Percentiles rank a stretch among this genome's conserved stretches.
Conservation (phyloP, 2,113 vertebrate genomes). For the Cranoglanis bouderius region DNA sequence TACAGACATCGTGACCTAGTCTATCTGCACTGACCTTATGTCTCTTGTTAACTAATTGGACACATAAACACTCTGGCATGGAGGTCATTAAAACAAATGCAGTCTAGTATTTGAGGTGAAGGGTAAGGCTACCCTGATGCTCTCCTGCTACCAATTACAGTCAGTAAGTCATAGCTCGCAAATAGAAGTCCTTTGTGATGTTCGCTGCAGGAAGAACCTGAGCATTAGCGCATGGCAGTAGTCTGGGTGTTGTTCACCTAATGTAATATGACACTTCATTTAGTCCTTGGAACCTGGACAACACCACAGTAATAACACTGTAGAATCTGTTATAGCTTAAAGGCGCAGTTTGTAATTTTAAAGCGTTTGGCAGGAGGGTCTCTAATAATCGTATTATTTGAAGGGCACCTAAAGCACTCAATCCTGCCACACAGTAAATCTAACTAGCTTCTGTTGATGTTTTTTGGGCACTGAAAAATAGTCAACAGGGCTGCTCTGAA, state of each 20-base stretch:
- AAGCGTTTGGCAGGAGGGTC: background rate
- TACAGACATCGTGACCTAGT: background rate
- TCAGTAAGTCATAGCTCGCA: background rate
- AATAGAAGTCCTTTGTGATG: constrained; percentile 11
- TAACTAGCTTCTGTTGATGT: background rate
- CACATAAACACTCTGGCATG: constrained; percentile 13
- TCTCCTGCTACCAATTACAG: constrained; percentile 26
- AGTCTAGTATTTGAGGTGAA: constrained; percentile 3
- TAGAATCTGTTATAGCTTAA: background rate
- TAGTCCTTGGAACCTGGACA: constrained; percentile 8
- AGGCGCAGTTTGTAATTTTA: background rate
- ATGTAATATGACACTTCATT: constrained; percentile 36
- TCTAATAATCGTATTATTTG: background rate
- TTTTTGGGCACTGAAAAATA: background rate
- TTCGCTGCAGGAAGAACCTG: background rate
- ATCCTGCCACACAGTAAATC: too few species aligned
- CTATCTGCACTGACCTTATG: background rate
- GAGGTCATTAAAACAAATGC: constrained; percentile 25
- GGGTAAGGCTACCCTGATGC: background rate
- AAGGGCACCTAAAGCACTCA: background rate
- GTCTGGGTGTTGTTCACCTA: constrained; percentile 28
- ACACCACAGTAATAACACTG: background rate
- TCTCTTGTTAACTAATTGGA: constrained; percentile 34
- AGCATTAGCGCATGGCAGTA: constrained; percentile 12
- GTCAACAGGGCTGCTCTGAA: background rate